Conservation (phyloP, 2,113 vertebrate genomes). For the Heloderma charlesbogerti region DNA sequence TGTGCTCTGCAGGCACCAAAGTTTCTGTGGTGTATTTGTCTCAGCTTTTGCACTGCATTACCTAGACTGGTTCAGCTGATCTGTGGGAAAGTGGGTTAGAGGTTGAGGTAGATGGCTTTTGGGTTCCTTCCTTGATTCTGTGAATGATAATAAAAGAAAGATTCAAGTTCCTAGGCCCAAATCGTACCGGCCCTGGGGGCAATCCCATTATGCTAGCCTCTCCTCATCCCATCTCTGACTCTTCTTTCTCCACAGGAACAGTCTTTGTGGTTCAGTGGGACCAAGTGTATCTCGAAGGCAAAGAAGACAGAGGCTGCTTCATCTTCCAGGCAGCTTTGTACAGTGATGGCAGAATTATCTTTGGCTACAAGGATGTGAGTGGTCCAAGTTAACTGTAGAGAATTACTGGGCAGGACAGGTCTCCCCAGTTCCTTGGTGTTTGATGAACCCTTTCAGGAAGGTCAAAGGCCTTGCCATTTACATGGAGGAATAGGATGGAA, state of each 20-base stretch:
- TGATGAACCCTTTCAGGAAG: background rate
- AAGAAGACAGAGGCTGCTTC: constrained; percentile 87
- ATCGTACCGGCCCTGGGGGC: no score
- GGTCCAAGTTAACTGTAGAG: background rate
- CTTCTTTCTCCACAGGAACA: constrained; percentile 77
- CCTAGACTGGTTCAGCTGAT: background rate
- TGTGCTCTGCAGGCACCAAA: background rate
- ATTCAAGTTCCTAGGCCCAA: background rate
- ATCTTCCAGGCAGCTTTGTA: constrained; percentile 92
- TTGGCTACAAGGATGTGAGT: constrained; percentile 92
- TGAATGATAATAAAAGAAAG: background rate
- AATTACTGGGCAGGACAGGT: background rate
- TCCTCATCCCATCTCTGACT: background rate
- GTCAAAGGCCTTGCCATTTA: background rate
- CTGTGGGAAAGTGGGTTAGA: background rate
- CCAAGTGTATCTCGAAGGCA: constrained; percentile 86
- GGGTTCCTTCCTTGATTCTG: background rate
- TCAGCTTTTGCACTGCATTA: background rate
- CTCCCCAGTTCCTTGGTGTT: background rate
- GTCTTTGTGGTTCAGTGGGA: constrained; percentile 96
- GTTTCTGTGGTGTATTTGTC: background rate
- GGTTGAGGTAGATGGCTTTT: background rate
- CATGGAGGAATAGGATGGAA: background rate
- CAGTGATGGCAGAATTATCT: constrained; percentile 86
- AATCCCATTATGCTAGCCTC: accelerated